These are phyloP conservation scores for Trichonephila inaurata DNA, from an alignment of 1,140 invertebrate species.

Conservation along the genomic window DNA sequence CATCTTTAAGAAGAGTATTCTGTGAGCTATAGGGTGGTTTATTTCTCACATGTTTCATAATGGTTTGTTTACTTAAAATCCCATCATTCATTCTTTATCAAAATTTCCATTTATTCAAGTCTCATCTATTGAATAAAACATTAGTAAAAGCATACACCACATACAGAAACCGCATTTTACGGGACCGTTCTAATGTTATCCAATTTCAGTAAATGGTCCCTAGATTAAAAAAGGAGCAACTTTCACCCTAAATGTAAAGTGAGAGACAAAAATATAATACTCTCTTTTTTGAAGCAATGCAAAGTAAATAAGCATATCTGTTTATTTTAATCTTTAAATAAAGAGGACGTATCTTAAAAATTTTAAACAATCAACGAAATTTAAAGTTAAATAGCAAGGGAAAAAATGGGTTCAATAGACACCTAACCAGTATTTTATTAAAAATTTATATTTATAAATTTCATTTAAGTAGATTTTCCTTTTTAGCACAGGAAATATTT, in stretches of 20 bases:
- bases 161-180: background rate
- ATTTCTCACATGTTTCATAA: background rate
- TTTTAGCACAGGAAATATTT: no score
- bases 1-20: no score
- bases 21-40: background rate
- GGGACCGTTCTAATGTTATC: background rate
- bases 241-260: background rate
- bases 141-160: background rate
- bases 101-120: background rate
- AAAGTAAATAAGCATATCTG: no score
- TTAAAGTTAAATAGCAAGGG: no score
- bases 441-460: no score
- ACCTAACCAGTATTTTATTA: no score
- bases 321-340: no score
- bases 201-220: background rate
- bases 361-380: no score
- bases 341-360: no score
- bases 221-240: background rate
- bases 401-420: no score
- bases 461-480: no score
- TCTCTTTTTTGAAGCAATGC: no score
- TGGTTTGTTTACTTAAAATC: conserved; percentile 12
- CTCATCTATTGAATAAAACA: background rate
- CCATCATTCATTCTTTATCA: background rate
- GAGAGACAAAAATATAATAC: background rate